Base-by-base conservation (phyloP, 1,140 invertebrate genomes). In the Ylistrum balloti region DNA sequence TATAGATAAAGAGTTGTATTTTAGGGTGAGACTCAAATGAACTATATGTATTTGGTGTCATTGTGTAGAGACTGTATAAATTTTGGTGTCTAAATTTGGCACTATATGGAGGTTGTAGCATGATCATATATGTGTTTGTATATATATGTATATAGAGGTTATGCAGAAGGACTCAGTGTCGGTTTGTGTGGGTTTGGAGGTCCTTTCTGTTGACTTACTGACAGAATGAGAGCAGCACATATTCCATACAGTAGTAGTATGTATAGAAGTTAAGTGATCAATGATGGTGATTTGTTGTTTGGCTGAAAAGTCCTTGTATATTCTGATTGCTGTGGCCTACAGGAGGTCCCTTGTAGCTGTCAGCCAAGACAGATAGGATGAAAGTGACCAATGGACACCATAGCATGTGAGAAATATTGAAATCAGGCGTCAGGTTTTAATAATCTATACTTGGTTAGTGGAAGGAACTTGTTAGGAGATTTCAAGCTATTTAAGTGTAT, bases 211-310 rank as follows among this genome's bases (percentile, higher is more conserved):
- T 38, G 35, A 7, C 13, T 13, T 38, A 13, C n/a, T 74, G 56
- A 74, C 56, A 74, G 56, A 74, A n/a, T 74, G 56, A 74, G 56
- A 17, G 28, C 56, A 28, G 56, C n/a, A 28, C 56, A 5, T 74
- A 1, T 74, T 7, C 56, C 56, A 74, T 28, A 74, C 56, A 74
- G 56, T 74, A n/a, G 56, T 28, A 28, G n/a, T 74, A n/a, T 74
- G 9, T 38, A 38, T 28, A 74, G 56, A 74, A 74, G 28, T n/a
- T 74, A 28, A 74, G 56, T 74, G 56, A 74, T 74, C 56, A 74
- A 74, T 74, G 56, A 74, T 74, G n/a, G 56, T 74, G 56, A 74
- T 74, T 74, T 74, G 56, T 74, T 74, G n/a, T 74, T 28, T 74
- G 56, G 56, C 56, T 28, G 56, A 74, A 5, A 74, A 45, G 28